Evolutionary conservation across 1,140 invertebrate genomes (phyloP).

Genomic region (Grapholita molesta): DNA sequence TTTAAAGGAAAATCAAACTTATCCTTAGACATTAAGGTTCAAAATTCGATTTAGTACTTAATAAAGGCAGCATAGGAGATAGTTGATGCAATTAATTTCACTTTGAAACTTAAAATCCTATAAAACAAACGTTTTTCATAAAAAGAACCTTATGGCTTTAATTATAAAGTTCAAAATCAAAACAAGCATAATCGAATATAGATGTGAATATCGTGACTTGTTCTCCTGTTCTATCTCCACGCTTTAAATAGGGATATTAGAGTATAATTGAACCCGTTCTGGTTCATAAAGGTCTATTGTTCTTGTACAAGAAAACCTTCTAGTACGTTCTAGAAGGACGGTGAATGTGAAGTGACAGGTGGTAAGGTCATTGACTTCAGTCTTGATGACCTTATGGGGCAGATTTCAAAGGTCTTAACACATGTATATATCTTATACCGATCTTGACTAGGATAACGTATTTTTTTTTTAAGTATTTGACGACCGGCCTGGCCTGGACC

Average conservation of each 20-base stretch:
- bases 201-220: neutral
- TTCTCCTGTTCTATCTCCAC: neutral
- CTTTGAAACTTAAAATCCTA: neutral
- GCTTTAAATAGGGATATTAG: neutral
- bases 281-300: neutral
- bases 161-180: neutral
- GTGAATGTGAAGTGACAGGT: neutral
- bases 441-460: too few species aligned
- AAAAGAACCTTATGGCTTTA: neutral
- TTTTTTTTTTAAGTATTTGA: too few species aligned
- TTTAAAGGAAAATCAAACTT: neutral
- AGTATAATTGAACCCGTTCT: neutral
- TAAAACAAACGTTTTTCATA: neutral
- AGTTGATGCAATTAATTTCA: neutral
- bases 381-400: neutral
- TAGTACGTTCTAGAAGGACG: neutral
- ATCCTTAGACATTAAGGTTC: neutral
- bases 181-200: neutral
- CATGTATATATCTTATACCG: neutral
- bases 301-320: neutral
- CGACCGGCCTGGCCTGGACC: too few species aligned
- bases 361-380: neutral
- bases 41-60: neutral
- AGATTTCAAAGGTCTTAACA: neutral
- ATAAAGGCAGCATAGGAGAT: neutral